Conservation (phyloP, 2,888 invertebrate species). For the Buathra laborator region DNA sequence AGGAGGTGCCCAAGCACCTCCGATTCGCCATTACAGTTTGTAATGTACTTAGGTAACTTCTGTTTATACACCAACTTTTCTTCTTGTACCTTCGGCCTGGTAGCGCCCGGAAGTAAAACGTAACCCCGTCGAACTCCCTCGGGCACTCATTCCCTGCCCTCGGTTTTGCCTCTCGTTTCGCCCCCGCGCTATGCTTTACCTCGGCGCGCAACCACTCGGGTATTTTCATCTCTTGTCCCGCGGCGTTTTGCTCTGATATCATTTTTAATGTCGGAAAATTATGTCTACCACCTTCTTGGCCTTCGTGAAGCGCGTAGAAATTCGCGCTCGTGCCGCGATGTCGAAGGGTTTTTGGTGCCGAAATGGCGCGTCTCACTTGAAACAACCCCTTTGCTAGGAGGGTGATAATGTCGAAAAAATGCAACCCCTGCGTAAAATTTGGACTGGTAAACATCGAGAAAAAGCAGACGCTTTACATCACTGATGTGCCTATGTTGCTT, state of each 20-base stretch:
- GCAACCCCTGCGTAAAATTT: background rate
- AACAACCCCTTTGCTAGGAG: slow-evolving; percentile 27
- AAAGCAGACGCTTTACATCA: background rate
- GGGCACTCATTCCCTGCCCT: slow-evolving; percentile 66
- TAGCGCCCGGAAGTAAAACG: slow-evolving; percentile 50
- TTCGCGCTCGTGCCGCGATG: background rate
- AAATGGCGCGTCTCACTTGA: background rate
- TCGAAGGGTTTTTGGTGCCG: slow-evolving; percentile 15
- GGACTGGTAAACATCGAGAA: background rate
- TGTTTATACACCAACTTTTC: slow-evolving; percentile 85
- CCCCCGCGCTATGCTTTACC: slow-evolving; percentile 48
- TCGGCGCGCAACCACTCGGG: slow-evolving; percentile 62
- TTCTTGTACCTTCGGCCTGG: slow-evolving; percentile 56
- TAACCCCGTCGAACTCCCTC: slow-evolving; percentile 64
- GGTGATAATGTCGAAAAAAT: slow-evolving; percentile 12
- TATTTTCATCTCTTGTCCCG: slow-evolving; percentile 80
- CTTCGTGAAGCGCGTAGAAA: slow-evolving; percentile 4
- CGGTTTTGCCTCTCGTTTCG: slow-evolving; percentile 72
- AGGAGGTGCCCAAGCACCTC: slow-evolving; percentile 74
- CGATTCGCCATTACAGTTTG: slow-evolving; percentile 84
- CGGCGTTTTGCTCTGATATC: slow-evolving; percentile 81
- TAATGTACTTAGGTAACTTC: slow-evolving; percentile 85
- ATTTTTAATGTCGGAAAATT: slow-evolving; percentile 84
- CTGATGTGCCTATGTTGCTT: background rate
- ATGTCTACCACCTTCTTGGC: slow-evolving; percentile 76